These are phyloP conservation scores for Phaethon lepturus DNA, from an alignment of 2,113 vertebrate species.

Conservation along the genomic window DNA sequence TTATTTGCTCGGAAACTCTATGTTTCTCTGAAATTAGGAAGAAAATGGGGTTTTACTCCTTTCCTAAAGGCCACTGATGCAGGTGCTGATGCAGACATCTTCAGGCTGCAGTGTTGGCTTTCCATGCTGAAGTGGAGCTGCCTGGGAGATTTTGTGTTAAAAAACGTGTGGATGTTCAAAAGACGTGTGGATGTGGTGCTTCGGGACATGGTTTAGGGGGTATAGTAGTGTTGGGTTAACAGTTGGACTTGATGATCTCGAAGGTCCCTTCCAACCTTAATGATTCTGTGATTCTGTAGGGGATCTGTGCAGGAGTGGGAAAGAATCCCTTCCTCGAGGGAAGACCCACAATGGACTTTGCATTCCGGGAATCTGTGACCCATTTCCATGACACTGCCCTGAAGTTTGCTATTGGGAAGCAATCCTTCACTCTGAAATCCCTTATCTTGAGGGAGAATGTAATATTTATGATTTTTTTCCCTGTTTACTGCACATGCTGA, in stretches of 20 bases:
- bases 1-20: accelerated
- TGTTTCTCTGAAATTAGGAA: neutral
- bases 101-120: neutral
- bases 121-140: neutral
- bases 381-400: neutral
- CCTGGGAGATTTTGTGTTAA: neutral
- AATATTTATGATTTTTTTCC: conserved; percentile 50
- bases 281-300: too few species aligned
- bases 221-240: too few species aligned
- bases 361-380: neutral
- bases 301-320: accelerated
- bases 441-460: conserved; percentile 36
- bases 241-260: too few species aligned
- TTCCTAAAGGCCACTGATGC: neutral
- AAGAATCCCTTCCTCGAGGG: neutral
- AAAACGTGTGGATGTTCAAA: too few species aligned
- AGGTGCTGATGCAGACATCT: neutral
- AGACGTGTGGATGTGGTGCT: too few species aligned
- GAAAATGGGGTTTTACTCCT: neutral
- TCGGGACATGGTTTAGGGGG: too few species aligned
- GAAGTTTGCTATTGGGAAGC: conserved; percentile 17
- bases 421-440: conserved; percentile 33
- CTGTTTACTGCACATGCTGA: conserved; percentile 43
- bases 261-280: too few species aligned
- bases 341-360: neutral